A percentile compares a stretch with the other conserved stretches of the same genome.
phyloP scores from a whole-genome alignment of 2,113 vertebrate species.

The Spermophilus dauricus region DNA sequence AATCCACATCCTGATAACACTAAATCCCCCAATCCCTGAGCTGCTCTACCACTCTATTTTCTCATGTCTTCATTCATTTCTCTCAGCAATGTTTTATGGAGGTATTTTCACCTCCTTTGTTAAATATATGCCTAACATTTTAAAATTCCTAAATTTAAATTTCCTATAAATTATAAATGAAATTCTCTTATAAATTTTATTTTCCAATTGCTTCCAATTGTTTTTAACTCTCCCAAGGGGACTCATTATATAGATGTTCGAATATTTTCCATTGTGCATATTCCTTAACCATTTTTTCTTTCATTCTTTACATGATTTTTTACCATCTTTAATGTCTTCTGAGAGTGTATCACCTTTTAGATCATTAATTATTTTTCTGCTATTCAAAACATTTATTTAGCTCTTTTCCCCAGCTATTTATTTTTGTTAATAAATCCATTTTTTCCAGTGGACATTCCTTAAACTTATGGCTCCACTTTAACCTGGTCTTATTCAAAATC shows the following conservation, averaged over 20 bases:
- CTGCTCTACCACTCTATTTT: background rate
- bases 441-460: background rate
- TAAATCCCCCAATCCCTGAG: background rate
- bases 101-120: background rate
- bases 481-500: background rate
- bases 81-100: background rate
- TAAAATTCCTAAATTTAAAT: background rate
- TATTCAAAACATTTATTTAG: background rate
- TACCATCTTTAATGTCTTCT: background rate
- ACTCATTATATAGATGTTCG: background rate
- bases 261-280: background rate
- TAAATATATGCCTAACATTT: background rate
- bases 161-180: background rate
- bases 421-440: background rate
- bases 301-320: background rate
- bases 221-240: background rate
- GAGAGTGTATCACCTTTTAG: background rate
- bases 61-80: background rate
- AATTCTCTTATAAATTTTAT: conserved; percentile 3
- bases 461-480: background rate
- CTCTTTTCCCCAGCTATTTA: background rate
- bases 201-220: background rate
- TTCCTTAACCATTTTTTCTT: background rate
- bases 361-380: background rate
- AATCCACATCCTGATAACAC: background rate